Conservation (phyloP, 1,140 invertebrate genomes). For the Oedothorax gibbosus region DNA sequence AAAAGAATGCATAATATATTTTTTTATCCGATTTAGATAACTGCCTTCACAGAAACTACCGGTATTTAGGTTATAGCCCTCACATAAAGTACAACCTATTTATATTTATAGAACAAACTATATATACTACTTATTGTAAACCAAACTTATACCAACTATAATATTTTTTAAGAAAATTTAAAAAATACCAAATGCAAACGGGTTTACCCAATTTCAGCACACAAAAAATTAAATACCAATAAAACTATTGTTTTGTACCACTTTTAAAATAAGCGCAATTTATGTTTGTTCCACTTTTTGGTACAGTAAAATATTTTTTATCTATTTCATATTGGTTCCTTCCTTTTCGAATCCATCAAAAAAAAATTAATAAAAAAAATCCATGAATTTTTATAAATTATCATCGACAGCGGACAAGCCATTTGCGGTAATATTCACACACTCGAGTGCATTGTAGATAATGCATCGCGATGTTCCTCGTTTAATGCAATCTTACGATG, state of each 20-base stretch:
- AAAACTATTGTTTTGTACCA: not conserved
- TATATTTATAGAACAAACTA: too few species aligned
- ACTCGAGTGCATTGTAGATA: slow-evolving; percentile 32
- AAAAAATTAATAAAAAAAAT: not conserved
- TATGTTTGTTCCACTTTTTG: slow-evolving; percentile 16
- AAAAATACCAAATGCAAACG: too few species aligned
- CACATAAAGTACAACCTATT: too few species aligned
- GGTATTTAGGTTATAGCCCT: too few species aligned
- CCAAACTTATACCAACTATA: too few species aligned
- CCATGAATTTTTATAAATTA: slow-evolving; percentile 21
- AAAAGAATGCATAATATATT: too few species aligned
- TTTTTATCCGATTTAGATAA: too few species aligned
- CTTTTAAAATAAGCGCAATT: not conserved
- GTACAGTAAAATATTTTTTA: not conserved
- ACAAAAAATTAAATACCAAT: not conserved
- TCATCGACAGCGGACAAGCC: slow-evolving; percentile 43
- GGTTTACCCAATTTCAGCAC: not conserved
- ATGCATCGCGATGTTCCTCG: slow-evolving; percentile 31
- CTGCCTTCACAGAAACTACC: too few species aligned
- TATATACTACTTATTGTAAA: too few species aligned
- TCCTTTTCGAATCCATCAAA: slow-evolving; percentile 9
- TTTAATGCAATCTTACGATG: slow-evolving; percentile 38
- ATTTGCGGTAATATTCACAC: slow-evolving; percentile 57
- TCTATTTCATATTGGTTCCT: not conserved
- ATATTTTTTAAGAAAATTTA: too few species aligned